Conservation (phyloP, 2,888 invertebrate genomes). For the Drosophila trichaetosa region DNA sequence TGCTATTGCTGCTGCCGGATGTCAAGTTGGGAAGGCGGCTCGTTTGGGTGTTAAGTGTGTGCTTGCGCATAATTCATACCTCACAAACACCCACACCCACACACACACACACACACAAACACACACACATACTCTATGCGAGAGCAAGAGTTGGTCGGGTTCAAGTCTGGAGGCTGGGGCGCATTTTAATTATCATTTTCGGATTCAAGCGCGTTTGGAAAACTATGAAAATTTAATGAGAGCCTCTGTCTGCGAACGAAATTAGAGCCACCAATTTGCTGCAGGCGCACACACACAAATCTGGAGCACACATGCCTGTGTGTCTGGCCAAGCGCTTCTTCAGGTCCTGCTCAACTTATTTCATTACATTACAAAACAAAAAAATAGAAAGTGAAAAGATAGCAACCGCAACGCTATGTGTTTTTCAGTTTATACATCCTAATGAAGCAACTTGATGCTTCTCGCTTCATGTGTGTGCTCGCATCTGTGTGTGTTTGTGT, state of each 20-base stretch:
- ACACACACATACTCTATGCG: conserved; percentile 8
- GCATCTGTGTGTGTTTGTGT: conserved; percentile 6
- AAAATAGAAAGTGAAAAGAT: conserved; percentile 6
- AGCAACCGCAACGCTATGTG: conserved; percentile 61
- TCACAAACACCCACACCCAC: conserved; percentile 25
- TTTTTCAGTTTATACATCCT: conserved; percentile 65
- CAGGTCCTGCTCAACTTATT: conserved; percentile 59
- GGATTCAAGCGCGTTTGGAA: conserved; percentile 63
- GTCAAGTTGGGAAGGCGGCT: conserved; percentile 39
- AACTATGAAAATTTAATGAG: conserved; percentile 78
- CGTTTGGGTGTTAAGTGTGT: conserved; percentile 77
- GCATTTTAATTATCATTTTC: conserved; percentile 77
- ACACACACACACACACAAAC: conserved; percentile 12
- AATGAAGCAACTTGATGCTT: conserved; percentile 63
- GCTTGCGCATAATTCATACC: conserved; percentile 75
- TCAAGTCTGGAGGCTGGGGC: conserved; percentile 29
- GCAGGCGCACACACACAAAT: conserved; percentile 33
- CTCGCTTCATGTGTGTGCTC: not conserved
- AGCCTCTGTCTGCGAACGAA: conserved; percentile 52
- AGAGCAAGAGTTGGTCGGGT: conserved; percentile 1
- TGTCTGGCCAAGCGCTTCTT: conserved; percentile 15
- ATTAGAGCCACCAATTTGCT: conserved; percentile 68
- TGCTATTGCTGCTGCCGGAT: conserved; percentile 41
- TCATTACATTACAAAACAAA: conserved; percentile 62
- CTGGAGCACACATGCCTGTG: not conserved